These are phyloP conservation scores for Scaptomyza tumidula DNA, from an alignment of 2,888 invertebrate genomes.

Conservation along the genomic window DNA sequence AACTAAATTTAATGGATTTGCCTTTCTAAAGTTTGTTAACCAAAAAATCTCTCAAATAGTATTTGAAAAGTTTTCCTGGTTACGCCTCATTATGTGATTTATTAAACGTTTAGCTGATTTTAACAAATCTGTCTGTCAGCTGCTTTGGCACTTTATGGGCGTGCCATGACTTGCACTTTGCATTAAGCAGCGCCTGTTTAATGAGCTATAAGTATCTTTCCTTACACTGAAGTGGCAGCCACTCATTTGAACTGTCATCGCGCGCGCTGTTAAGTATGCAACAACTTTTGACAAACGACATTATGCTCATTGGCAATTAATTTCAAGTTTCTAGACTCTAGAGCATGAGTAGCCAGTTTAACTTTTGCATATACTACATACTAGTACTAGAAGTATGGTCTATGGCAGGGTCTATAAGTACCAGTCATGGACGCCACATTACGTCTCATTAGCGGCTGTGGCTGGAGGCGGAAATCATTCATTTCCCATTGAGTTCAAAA, in stretches of 20 bases:
- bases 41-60: neutral
- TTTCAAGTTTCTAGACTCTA: constrained; percentile 28
- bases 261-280: constrained; percentile 66
- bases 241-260: constrained; percentile 51
- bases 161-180: constrained; percentile 61
- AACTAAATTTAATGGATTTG: too few species aligned
- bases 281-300: constrained; percentile 75
- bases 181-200: constrained; percentile 51
- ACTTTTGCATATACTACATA: constrained; percentile 2
- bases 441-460: constrained; percentile 71
- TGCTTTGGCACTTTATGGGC: constrained; percentile 53
- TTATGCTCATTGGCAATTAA: constrained; percentile 70
- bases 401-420: neutral
- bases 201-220: constrained; percentile 76
- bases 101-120: constrained; percentile 53
- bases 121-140: constrained; percentile 63
- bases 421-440: constrained; percentile 73
- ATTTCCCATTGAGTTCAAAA: constrained; percentile 69
- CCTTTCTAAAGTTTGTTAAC: neutral
- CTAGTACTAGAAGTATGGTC: neutral
- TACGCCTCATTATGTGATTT: constrained; percentile 46
- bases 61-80: constrained; percentile 11
- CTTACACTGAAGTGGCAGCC: constrained; percentile 9
- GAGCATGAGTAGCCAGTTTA: constrained; percentile 51
- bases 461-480: constrained; percentile 73